A percentile compares a stretch with the other conserved stretches of the same genome.
Conservation (phyloP, 2,888 invertebrate genomes). For the Imbricaverruca yamaguchii region DNA sequence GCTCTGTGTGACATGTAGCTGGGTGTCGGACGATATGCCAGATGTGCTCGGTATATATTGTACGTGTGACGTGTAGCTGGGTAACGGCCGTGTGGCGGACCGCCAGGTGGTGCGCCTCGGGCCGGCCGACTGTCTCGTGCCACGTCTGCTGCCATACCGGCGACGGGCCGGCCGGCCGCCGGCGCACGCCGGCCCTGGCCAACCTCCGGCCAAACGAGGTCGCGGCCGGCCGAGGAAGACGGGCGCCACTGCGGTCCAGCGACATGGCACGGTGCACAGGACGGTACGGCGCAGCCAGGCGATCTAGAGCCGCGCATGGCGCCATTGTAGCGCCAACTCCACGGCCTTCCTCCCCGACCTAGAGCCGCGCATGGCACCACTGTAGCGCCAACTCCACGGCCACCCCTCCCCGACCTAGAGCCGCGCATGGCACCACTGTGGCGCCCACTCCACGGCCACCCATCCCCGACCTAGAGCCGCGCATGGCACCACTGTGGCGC, state of each 20-base stretch:
- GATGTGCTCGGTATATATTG: not conserved
- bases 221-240: not conserved
- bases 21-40: not conserved
- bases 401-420: not conserved
- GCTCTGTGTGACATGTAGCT: not conserved
- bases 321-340: not conserved
- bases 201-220: not conserved
- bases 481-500: too few species aligned
- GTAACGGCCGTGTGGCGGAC: too few species aligned
- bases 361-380: too few species aligned
- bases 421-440: not conserved
- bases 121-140: not conserved
- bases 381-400: too few species aligned
- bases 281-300: not conserved
- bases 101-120: not conserved
- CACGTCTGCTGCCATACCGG: not conserved
- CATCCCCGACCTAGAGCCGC: too few species aligned
- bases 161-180: not conserved
- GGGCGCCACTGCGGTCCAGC: not conserved
- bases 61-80: too few species aligned
- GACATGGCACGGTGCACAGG: not conserved
- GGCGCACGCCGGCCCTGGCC: not conserved
- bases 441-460: too few species aligned
- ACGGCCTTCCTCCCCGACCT: too few species aligned
- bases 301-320: not conserved